phyloP scores from a whole-genome alignment of 37 sponge, comb jelly and placozoan species.

The Halichondria panicea region DNA sequence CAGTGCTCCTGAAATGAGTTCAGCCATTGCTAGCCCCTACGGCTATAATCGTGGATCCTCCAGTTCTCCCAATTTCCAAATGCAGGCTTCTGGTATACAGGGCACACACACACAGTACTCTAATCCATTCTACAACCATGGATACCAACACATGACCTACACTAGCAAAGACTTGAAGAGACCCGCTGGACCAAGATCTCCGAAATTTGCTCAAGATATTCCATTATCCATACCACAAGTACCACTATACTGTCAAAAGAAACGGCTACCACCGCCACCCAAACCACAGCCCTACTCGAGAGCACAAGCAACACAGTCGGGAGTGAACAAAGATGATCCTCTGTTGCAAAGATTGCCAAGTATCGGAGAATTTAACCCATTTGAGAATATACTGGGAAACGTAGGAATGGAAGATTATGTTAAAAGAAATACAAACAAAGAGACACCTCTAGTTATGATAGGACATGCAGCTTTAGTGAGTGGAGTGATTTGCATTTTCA shows the following conservation, averaged over 20 bases:
- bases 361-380: constrained; percentile 29
- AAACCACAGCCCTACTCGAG: constrained; percentile 23
- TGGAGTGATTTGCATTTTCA: too few species aligned
- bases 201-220: not conserved
- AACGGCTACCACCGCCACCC: not conserved
- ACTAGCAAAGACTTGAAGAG: not conserved
- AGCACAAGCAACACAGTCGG: not conserved
- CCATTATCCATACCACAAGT: not conserved
- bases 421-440: not conserved
- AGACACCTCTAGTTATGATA: too few species aligned
- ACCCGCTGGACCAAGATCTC: constrained; percentile 20
- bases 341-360: constrained; percentile 17
- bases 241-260: not conserved
- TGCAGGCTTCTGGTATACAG: too few species aligned
- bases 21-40: too few species aligned
- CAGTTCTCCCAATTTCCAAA: too few species aligned
- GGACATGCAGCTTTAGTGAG: too few species aligned
- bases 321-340: not conserved
- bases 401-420: constrained; percentile 8
- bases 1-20: too few species aligned
- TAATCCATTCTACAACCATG: constrained; percentile 12
- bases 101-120: too few species aligned
- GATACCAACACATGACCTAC: too few species aligned
- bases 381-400: constrained; percentile 3
- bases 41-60: too few species aligned